Evolutionary conservation across 2,797 vertebrate genomes (phyloP), one percentile per base, ranked within the genome.

Genomic region (Orientallactaga sibirica): DNA sequence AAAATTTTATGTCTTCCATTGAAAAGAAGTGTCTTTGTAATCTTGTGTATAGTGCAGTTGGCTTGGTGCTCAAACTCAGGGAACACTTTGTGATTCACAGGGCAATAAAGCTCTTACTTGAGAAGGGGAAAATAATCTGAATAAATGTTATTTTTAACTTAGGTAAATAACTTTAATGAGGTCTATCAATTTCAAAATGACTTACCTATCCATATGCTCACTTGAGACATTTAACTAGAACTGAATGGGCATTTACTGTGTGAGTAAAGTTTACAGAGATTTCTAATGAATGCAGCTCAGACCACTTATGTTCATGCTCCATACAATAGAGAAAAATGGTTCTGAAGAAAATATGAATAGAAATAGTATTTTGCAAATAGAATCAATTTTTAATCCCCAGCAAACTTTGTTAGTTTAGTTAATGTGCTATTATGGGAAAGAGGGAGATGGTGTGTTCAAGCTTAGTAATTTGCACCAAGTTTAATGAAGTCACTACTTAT

Each of bases 361-460:
- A 88, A 82, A 81, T 70, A 66, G 8, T 18, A 58, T 73, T 96
- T 88, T 58, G 33, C 55, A 88, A 92, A 87, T 48, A 27, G 76
- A 92, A 88, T 61, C n/a, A 52, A 79, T 55, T 76, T 86, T 92
- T 68, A 86, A 86, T 90, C 33, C 37, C 18, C n/a, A 94, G 62
- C 55, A 91, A 77, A 91, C 19, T 88, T 58, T 66, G 7, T 82
- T 33, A 70, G 33, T 48, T 79, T 68, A 92, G 55, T 78, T 41
- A 82, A 92, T 41, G 16, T 81, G 22, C 33, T n/a, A 77, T 16
- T 7, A 52, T 22, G 18, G 24, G 20, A 6, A 74, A 29, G 52
- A 86, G 10, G 15, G 68, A 83, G 18, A 61, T 25, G 18, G 8
- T 61, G 2, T 5, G 61, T 25, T 87, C 7, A 20, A 64, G 48